A percentile compares a stretch with the other conserved stretches of the same genome.
phyloP scores from a whole-genome alignment of 2,113 vertebrate genomes.

The Arothron firmamentum region DNA sequence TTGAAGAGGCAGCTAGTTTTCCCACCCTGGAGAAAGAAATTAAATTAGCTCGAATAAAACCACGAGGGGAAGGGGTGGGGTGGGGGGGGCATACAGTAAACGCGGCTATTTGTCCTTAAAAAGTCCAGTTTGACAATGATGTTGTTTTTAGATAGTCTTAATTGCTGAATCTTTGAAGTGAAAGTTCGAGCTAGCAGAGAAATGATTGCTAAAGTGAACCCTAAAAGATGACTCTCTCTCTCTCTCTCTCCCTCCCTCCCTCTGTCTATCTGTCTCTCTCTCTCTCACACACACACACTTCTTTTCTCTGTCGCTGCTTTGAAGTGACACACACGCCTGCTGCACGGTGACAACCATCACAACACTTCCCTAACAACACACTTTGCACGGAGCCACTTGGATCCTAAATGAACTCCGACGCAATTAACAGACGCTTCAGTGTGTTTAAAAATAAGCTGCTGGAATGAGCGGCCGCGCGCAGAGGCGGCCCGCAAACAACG shows the following conservation, averaged over 20 bases:
- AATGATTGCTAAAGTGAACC: conserved; percentile 31
- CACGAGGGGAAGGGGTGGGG: conserved; percentile 2
- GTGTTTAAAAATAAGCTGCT: conserved; percentile 29
- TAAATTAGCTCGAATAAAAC: conserved; percentile 67
- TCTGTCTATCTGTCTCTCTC: conserved; percentile 8
- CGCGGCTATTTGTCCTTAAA: conserved; percentile 50
- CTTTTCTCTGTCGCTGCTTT: too few species aligned
- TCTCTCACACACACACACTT: not conserved
- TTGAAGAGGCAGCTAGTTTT: conserved; percentile 68
- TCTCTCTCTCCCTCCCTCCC: not conserved
- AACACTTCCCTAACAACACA: conserved; percentile 58
- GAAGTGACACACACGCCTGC: conserved; percentile 8
- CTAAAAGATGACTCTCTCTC: conserved; percentile 19
- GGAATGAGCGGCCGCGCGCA: not conserved
- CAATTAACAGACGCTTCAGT: conserved; percentile 35
- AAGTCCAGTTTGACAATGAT: conserved; percentile 52
- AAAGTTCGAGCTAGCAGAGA: conserved; percentile 25
- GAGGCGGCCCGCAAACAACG: not conserved
- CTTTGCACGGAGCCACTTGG: conserved; percentile 26
- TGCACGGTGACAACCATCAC: conserved; percentile 52
- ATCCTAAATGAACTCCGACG: conserved; percentile 45
- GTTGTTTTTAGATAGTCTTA: conserved; percentile 24
- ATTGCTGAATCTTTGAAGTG: conserved; percentile 1
- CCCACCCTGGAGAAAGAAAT: conserved; percentile 71
- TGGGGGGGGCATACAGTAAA: conserved; percentile 33